Conservation (phyloP, 2,888 invertebrate species). For the Meteorus cinctellus region DNA sequence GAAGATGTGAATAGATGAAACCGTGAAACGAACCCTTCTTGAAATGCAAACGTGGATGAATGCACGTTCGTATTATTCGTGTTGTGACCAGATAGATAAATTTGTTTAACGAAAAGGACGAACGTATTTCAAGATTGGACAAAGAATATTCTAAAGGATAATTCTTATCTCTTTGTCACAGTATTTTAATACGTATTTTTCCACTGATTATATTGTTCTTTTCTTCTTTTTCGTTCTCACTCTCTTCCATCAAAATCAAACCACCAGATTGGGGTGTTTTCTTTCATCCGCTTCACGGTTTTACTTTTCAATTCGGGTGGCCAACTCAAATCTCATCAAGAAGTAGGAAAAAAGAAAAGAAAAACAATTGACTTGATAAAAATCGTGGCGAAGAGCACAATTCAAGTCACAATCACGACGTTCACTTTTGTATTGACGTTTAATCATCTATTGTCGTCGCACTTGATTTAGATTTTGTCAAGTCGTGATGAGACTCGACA, state of each 20-base stretch:
- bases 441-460: constrained; percentile 54
- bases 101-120: constrained; percentile 49
- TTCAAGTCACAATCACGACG: constrained; percentile 61
- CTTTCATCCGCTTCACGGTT: not conserved
- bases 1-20: not conserved
- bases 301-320: constrained; percentile 44
- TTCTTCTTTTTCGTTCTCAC: not conserved
- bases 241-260: constrained; percentile 9
- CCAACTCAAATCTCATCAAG: constrained; percentile 58
- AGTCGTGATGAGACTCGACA: not conserved
- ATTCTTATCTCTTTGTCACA: constrained; percentile 46
- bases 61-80: constrained; percentile 3
- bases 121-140: constrained; percentile 56
- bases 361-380: constrained; percentile 41
- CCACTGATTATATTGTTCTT: not conserved
- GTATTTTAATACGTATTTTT: constrained; percentile 55
- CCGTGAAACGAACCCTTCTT: not conserved
- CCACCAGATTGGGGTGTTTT: not conserved
- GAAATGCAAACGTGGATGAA: not conserved
- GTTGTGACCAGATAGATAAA: constrained; percentile 2
- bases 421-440: constrained; percentile 58
- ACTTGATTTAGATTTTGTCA: constrained; percentile 16
- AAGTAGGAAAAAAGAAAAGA: constrained; percentile 41
- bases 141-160: constrained; percentile 33
- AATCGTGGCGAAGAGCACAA: constrained; percentile 57